Percentiles rank a stretch among this genome's conserved stretches.
These are phyloP conservation scores for Orius insidiosus DNA, from an alignment of 1,140 invertebrate species.

Conservation along the genomic window DNA sequence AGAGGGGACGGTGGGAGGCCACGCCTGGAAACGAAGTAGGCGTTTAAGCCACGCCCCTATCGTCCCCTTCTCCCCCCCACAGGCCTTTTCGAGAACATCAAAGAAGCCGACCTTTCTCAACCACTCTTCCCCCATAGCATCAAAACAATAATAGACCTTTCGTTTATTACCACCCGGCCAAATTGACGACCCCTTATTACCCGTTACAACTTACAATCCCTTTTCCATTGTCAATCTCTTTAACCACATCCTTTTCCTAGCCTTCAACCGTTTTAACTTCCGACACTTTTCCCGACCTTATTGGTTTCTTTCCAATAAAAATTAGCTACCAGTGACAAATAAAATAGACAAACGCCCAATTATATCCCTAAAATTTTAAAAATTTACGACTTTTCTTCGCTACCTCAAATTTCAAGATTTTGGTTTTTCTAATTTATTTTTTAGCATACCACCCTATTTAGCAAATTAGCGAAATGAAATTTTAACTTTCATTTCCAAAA, in stretches of 20 bases:
- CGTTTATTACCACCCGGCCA: conserved; percentile 9
- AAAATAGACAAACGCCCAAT: no score
- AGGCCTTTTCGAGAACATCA: conserved; percentile 4
- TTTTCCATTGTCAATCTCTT: conserved; percentile 9
- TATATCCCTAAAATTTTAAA: no score
- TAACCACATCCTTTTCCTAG: conserved; percentile 6
- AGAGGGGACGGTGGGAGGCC: neutral
- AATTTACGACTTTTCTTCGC: no score
- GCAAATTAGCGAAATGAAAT: no score
- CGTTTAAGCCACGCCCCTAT: neutral
- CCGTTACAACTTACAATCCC: conserved; percentile 6
- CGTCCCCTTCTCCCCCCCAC: neutral
- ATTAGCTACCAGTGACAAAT: no score
- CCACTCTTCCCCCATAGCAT: neutral
- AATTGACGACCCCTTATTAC: conserved; percentile 6
- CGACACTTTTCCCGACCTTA: no score
- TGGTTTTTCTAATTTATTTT: no score
- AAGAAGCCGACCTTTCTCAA: neutral
- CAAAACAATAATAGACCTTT: conserved; percentile 8
- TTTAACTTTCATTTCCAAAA: no score
- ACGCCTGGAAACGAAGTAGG: neutral
- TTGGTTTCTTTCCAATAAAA: no score
- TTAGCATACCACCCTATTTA: no score
- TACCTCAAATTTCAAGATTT: no score
- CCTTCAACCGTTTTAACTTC: conserved; percentile 5